These are phyloP conservation scores for Morelia viridis DNA, from an alignment of 2,797 vertebrate genomes.

Conservation along the genomic window DNA sequence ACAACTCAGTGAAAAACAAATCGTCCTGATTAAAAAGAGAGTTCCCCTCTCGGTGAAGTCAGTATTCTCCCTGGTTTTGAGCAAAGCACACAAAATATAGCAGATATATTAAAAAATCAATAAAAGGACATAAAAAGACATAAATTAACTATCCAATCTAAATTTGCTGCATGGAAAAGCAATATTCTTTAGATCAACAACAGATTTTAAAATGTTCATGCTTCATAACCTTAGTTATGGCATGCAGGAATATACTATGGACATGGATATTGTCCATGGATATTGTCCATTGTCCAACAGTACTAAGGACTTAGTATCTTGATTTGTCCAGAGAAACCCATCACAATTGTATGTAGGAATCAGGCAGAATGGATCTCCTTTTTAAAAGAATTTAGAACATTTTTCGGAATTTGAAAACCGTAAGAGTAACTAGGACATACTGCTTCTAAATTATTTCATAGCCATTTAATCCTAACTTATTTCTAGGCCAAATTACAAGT, in stretches of 20 bases:
- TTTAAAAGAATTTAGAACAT: background rate
- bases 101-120: background rate
- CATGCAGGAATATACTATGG: background rate
- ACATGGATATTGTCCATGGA: background rate
- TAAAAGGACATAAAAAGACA: conserved; percentile 13
- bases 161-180: conserved; percentile 4
- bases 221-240: conserved; percentile 13
- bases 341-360: background rate
- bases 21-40: conserved; percentile 33
- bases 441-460: background rate
- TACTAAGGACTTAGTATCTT: background rate
- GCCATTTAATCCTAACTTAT: background rate
- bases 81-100: background rate
- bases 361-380: background rate
- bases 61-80: conserved; percentile 24
- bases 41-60: conserved; percentile 35
- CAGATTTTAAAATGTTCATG: conserved; percentile 40
- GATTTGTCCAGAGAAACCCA: background rate
- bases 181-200: conserved; percentile 27
- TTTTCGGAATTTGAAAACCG: background rate
- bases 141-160: conserved; percentile 22
- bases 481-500: background rate
- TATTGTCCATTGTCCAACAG: no score
- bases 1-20: conserved; percentile 38
- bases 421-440: background rate